Percentiles rank a stretch among this genome's conserved stretches.
Evolutionary conservation across 2,888 invertebrate species (phyloP).

Genomic region (Polyploca ridens): DNA sequence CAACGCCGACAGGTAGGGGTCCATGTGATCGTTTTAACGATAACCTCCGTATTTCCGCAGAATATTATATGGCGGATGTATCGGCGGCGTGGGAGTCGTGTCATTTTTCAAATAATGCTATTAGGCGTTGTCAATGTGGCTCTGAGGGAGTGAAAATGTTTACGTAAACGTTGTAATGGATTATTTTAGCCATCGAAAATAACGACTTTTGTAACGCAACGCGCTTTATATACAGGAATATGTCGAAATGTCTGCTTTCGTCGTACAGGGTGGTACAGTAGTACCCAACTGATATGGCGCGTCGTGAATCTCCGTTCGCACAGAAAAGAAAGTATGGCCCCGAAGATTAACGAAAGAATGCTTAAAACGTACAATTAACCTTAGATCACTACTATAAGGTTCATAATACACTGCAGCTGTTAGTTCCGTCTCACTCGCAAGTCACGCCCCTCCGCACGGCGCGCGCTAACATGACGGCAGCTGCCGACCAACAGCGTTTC

Average conservation of each 20-base stretch:
- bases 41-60: conserved; percentile 40
- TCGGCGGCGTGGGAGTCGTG: conserved; percentile 23
- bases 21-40: conserved; percentile 31
- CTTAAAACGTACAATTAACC: no score
- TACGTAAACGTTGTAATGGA: not conserved
- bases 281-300: no score
- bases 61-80: conserved; percentile 38
- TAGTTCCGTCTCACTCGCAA: no score
- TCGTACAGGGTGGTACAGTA: no score
- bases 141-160: not conserved
- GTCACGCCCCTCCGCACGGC: no score
- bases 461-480: no score
- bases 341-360: no score
- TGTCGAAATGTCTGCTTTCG: not conserved
- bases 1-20: conserved; percentile 17
- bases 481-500: no score
- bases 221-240: not conserved
- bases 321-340: no score
- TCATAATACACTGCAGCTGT: no score
- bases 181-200: not conserved
- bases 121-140: not conserved
- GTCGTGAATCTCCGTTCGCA: no score
- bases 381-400: no score
- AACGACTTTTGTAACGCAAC: not conserved
- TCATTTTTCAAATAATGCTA: conserved; percentile 33